Conservation (phyloP, 2,797 vertebrate species). For the Stomatorhinus walkeri region DNA sequence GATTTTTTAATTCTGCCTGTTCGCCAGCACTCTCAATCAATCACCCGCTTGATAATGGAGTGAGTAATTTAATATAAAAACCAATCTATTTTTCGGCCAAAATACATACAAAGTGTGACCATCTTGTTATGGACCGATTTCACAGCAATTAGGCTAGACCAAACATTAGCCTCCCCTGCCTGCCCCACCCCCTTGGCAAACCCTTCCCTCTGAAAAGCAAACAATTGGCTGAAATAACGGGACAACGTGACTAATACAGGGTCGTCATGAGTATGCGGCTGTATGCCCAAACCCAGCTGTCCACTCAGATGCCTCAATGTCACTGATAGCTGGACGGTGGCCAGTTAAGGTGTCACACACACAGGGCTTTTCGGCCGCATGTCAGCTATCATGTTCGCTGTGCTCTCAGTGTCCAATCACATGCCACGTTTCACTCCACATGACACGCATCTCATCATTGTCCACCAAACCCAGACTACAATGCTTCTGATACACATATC, state of each 20-base stretch:
- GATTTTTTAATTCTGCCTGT: constrained; percentile 16
- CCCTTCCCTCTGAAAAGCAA: background rate
- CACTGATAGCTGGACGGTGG: constrained; percentile 34
- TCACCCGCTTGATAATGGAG: constrained; percentile 11
- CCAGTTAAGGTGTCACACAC: constrained; percentile 34
- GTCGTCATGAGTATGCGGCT: background rate
- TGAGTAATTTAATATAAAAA: constrained; percentile 23
- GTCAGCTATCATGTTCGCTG: constrained; percentile 13
- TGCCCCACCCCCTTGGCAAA: background rate
- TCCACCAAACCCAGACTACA: background rate
- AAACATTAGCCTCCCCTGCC: background rate
- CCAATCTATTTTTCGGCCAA: constrained; percentile 20
- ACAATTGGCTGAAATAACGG: background rate
- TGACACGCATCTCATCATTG: background rate
- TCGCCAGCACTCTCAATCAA: constrained; percentile 7
- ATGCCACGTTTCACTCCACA: background rate
- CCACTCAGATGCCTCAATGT: constrained; percentile 34
- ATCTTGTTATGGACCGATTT: background rate
- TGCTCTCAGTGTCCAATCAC: background rate
- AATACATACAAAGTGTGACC: constrained; percentile 19
- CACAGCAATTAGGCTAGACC: constrained; percentile 12
- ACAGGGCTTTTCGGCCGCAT: constrained; percentile 19
- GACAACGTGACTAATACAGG: background rate
- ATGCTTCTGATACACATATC: background rate
- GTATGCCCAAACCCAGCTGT: constrained; percentile 27